A percentile compares a stretch with the other conserved stretches of the same genome.
Conservation (phyloP, 1,140 invertebrate genomes). For the Cryptotermes secundus region DNA sequence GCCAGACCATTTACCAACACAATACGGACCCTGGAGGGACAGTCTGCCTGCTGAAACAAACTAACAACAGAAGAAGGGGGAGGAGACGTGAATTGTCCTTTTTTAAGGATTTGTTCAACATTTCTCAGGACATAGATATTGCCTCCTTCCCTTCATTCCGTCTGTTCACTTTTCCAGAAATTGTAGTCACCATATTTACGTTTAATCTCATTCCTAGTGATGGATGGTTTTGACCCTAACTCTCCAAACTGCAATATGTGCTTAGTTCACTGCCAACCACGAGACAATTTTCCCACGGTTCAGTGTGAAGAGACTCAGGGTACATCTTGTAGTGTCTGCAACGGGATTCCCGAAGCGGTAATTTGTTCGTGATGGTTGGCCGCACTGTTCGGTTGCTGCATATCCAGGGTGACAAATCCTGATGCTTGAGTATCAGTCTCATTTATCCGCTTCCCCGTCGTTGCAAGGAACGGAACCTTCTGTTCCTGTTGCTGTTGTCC, state of each 20-base stretch:
- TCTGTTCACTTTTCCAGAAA: too few relatives aligned
- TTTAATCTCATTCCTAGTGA: not conserved
- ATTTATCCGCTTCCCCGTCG: not conserved
- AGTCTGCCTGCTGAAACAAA: too few relatives aligned
- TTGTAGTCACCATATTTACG: too few relatives aligned
- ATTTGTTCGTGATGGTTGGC: not conserved
- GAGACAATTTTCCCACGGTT: too few relatives aligned
- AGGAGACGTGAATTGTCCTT: too few relatives aligned
- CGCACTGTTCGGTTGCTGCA: not conserved
- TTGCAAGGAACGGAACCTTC: not conserved
- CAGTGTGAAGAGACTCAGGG: not conserved
- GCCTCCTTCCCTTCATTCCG: too few relatives aligned
- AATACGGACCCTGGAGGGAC: too few relatives aligned
- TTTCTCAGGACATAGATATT: too few relatives aligned
- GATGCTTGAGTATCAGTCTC: not conserved
- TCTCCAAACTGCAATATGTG: not conserved
- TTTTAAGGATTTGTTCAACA: too few relatives aligned
- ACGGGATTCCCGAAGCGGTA: not conserved
- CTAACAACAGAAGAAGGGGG: too few relatives aligned
- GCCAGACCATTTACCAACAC: too few relatives aligned
- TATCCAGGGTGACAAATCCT: not conserved
- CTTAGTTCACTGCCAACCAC: too few relatives aligned
- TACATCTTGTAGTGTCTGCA: not conserved
- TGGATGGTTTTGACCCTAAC: not conserved
- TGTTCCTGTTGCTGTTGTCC: not conserved